phyloP scores from a whole-genome alignment of 2,797 vertebrate genomes.

The Euthynnus affinis region DNA sequence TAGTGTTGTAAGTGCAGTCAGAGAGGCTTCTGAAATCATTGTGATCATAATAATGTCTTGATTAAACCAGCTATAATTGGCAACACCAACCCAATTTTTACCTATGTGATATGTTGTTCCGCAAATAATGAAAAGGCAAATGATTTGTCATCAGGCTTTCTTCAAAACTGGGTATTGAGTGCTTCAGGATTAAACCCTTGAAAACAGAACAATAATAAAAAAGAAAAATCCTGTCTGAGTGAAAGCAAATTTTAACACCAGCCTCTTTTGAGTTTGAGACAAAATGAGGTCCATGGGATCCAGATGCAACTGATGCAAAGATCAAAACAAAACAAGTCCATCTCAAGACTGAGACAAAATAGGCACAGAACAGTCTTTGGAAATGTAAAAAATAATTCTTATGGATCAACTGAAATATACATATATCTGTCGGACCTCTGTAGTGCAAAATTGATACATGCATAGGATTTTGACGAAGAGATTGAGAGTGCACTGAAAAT shows the following conservation, averaged over 20 bases:
- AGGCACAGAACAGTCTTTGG: not conserved
- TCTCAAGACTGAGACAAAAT: not conserved
- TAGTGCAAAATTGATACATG: not conserved
- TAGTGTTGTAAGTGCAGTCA: constrained; percentile 32
- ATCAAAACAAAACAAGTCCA: not conserved
- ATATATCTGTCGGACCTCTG: not conserved
- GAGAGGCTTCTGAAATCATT: constrained; percentile 20
- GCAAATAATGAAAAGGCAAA: constrained; percentile 31
- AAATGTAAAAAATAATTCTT: not conserved
- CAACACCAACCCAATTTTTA: constrained; percentile 22
- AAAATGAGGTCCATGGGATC: not conserved
- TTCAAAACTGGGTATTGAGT: not conserved
- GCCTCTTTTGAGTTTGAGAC: not conserved
- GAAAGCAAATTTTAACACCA: not conserved
- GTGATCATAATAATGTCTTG: constrained; percentile 36
- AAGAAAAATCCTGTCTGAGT: not conserved
- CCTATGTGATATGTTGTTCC: constrained; percentile 3
- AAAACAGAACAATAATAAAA: not conserved
- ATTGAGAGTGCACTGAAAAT: not conserved
- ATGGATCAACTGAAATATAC: not conserved
- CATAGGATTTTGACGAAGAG: not conserved
- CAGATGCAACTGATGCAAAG: not conserved
- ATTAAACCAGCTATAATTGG: constrained; percentile 34
- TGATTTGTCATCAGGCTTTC: constrained; percentile 13
- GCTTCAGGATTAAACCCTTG: constrained; percentile 10